Base-by-base conservation (phyloP, 2,797 vertebrate genomes). In the Prunella strophiata region DNA sequence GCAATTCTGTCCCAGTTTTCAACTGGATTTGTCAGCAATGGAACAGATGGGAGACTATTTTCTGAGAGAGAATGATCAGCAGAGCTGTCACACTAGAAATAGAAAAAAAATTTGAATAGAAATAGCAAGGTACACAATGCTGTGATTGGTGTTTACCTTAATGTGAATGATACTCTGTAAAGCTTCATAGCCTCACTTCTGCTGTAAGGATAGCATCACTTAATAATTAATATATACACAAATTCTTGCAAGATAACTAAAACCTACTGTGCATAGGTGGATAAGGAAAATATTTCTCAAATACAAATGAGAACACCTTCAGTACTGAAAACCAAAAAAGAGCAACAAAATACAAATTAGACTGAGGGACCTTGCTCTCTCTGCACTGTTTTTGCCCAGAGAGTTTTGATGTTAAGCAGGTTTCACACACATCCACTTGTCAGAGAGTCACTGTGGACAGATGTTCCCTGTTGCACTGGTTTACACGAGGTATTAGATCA, bases 401-500 rank as follows among this genome's bases (percentile, higher is more conserved):
- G 14, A 72, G 13, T 72, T 91, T 30, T 55, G 25, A 70, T 42
- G 40, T 68, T 59, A 21, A 85, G 67, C 38, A 73, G 47, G 16
- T 70, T 61, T 85, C 80, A 58, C 40, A 63, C 38, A 73, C 17
- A 66, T 43, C 20, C 36, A 32, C 71, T 66, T 91, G 27, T 73
- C 63, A 88, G 45, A 47, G 27, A 47, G 68, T 38, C 77, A 72
- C 47, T 79, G 25, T 3, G 13, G 59, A 15, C 34, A 88, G 50
- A 81, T 43, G n/a, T 25, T 94, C 63, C 77, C 29, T 73, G n/a
- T 16, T 91, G 51, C 29, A 48, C 77, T 78, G 63, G 26, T 82
- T 85, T 82, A 79, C 23, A 16, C 8, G 3, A 48, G 59, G 55
- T 45, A 80, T 91, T 91, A 91, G 59, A 93, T 63, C 63, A 93